phyloP scores from a whole-genome alignment of 2,888 invertebrate genomes.

The Clivina fossor region DNA sequence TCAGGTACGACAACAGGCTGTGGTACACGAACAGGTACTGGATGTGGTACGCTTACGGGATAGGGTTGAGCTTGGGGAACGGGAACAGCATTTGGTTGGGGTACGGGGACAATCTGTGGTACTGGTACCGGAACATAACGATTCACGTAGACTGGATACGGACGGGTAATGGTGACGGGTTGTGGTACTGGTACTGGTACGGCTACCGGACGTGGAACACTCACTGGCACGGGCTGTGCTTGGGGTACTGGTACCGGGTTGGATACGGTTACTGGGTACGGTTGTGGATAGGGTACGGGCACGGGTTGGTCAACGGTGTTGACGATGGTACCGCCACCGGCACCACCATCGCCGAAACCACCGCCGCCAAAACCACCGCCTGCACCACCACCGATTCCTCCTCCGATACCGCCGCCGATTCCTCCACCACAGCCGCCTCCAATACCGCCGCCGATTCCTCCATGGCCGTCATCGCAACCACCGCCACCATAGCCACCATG shows the following conservation, averaged over 20 bases:
- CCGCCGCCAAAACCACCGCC: conserved; percentile 2
- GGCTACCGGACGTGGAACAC: too few species aligned
- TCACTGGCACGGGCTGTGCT: conserved; percentile 16
- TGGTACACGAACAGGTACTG: conserved; percentile 21
- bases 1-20: conserved; percentile 20
- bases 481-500: conserved; percentile 11
- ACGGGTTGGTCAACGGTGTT: conserved; percentile 22
- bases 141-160: conserved; percentile 17
- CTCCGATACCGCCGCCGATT: conserved; percentile 3
- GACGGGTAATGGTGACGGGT: conserved; percentile 16
- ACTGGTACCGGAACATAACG: conserved; percentile 21
- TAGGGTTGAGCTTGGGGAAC: conserved; percentile 22
- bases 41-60: conserved; percentile 15
- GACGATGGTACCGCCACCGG: background rate
- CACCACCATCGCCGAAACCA: background rate
- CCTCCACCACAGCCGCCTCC: background rate
- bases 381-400: conserved; percentile 5
- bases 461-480: background rate
- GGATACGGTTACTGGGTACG: conserved; percentile 19
- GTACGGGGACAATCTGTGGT: too few species aligned
- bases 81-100: conserved; percentile 17
- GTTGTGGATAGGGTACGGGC: conserved; percentile 20
- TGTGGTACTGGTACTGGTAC: conserved; percentile 20
- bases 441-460: background rate
- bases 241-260: conserved; percentile 21